phyloP scores from a whole-genome alignment of 1,140 invertebrate species.

The Caligus rogercresseyi region DNA sequence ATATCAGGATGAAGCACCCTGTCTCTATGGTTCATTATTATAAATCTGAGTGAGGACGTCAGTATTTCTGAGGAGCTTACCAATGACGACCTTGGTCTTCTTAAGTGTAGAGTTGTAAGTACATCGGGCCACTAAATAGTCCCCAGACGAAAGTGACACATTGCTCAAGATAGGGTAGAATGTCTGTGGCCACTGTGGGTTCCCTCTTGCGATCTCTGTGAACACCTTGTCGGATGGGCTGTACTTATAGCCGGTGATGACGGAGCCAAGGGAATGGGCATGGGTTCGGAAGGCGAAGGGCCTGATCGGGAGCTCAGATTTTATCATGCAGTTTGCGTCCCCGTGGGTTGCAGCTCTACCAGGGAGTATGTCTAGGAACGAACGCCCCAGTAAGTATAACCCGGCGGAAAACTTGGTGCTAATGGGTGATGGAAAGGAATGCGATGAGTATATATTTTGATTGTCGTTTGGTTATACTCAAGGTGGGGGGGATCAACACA shows the following conservation, averaged over 20 bases:
- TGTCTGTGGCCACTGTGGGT: slow-evolving; percentile 35
- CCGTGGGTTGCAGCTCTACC: slow-evolving; percentile 23
- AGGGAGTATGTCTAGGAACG: slow-evolving; percentile 27
- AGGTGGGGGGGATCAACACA: too few species aligned
- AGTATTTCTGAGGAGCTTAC: too few species aligned
- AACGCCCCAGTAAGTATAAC: slow-evolving; percentile 28
- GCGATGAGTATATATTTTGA: neutral
- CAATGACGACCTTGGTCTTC: neutral
- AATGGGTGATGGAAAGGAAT: neutral
- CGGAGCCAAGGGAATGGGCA: slow-evolving; percentile 35
- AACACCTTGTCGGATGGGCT: slow-evolving; percentile 21
- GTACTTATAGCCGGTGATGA: slow-evolving; percentile 23
- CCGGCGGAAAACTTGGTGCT: slow-evolving; percentile 32
- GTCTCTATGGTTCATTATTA: too few species aligned
- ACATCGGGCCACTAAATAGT: slow-evolving; percentile 29
- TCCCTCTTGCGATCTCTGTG: slow-evolving; percentile 29
- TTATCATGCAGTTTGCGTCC: slow-evolving; percentile 25
- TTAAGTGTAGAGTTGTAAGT: slow-evolving; percentile 1
- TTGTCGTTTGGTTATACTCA: too few species aligned
- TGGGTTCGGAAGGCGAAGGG: slow-evolving; percentile 42
- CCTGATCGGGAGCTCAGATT: slow-evolving; percentile 28
- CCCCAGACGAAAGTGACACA: slow-evolving; percentile 25
- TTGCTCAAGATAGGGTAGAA: slow-evolving; percentile 30
- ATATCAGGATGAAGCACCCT: neutral
- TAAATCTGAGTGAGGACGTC: too few species aligned